Evolutionary conservation across 2,888 invertebrate genomes (phyloP), one percentile per base, ranked within the genome.

Genomic region (Brachypalpus laphriformis): DNA sequence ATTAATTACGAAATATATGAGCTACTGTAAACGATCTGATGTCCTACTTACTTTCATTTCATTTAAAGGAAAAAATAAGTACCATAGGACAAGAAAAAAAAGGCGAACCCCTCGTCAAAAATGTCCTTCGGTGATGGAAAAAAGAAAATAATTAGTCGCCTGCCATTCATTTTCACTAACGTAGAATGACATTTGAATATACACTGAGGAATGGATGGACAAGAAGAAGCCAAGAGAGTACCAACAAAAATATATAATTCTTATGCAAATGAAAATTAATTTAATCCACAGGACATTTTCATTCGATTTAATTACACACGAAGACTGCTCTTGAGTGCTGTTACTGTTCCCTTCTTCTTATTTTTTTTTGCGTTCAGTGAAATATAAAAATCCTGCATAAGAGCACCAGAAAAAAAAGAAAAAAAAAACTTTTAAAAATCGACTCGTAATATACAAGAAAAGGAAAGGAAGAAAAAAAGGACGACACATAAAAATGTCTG

Each of bases 251-350:
- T 70, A 71, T 85, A 86, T 87, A 86, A 87, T 91, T 89, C 90
- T 89, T 90, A 91, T 91, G 91, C 91, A 90, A 91, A 91, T 91
- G 90, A 90, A 91, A 91, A 91, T 91, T 90, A 91, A 91, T 90
- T 91, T 91, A 91, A 91, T 91, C 91, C 91, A 88, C 90, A 90
- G 90, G 89, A 90, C 90, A 91, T 91, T 91, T 91, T 90, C 90
- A 91, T 91, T 91, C 91, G 91, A 91, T 91, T 91, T 91, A 91
- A 91, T 91, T 91, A 91, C 91, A 90, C 88, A 89, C 88, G 90
- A 89, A 91, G 90, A 88, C 89, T 90, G 89, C 88, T 89, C 90
- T 90, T 89, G 91, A 90, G 91, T 91, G 90, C 90, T 89, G 89
- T 89, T 89, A 88, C 88, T 89, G 16, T 66, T 25, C 4, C 42